phyloP scores from a whole-genome alignment of 1,140 invertebrate genomes.

The Diorhabda carinulata region DNA sequence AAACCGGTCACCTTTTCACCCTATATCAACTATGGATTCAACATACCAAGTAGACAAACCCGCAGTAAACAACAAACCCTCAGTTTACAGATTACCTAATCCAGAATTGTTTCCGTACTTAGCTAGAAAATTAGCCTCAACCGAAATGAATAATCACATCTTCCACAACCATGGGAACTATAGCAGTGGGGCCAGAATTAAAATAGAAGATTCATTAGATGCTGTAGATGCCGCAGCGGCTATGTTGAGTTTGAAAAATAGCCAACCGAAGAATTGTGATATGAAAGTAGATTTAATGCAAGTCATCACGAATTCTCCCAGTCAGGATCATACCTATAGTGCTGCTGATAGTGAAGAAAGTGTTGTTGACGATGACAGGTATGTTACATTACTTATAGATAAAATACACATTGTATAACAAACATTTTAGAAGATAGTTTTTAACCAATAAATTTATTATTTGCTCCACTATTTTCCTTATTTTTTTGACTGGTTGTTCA shows the following conservation, averaged over 20 bases:
- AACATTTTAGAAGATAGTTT: no score
- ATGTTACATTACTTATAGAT: constrained; percentile 3
- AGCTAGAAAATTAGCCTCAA: constrained; percentile 59
- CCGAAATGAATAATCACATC: constrained; percentile 38
- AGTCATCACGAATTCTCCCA: constrained; percentile 69
- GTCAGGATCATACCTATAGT: constrained; percentile 76
- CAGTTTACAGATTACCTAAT: constrained; percentile 55
- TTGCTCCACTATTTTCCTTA: no score
- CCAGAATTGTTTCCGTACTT: constrained; percentile 76
- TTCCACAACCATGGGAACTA: neutral
- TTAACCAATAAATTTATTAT: no score
- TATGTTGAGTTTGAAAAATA: constrained; percentile 77
- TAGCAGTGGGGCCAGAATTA: constrained; percentile 5
- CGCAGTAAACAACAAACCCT: constrained; percentile 41
- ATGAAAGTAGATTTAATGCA: constrained; percentile 50
- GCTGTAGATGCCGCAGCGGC: constrained; percentile 79
- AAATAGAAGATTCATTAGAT: constrained; percentile 54
- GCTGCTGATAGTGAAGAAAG: constrained; percentile 46
- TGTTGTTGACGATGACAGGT: constrained; percentile 12
- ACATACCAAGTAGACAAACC: constrained; percentile 38
- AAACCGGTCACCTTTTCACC: constrained; percentile 77
- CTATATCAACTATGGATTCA: constrained; percentile 55
- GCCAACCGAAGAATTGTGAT: constrained; percentile 46
- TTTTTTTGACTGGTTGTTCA: no score
- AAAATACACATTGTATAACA: no score